A percentile compares a stretch with the other conserved stretches of the same genome.
Conservation (phyloP, 2,888 invertebrate species). For the Oscheius myriophilus region DNA sequence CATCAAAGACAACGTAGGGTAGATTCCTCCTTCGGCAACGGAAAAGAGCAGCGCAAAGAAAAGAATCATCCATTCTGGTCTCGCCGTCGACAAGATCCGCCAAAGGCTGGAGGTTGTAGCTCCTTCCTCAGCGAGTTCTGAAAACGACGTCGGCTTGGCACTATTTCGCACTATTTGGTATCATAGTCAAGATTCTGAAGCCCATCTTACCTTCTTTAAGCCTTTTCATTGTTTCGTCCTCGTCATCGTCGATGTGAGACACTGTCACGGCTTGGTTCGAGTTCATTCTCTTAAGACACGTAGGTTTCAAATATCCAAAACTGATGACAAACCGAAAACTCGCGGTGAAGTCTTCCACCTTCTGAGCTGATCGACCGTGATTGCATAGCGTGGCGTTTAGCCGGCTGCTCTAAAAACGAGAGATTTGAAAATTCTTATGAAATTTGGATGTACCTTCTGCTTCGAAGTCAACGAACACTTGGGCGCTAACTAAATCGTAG, state of each 20-base stretch:
- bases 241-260: constrained; percentile 7
- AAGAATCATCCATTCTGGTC: constrained; percentile 72
- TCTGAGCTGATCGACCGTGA: constrained; percentile 19
- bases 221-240: constrained; percentile 22
- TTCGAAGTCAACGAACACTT: constrained; percentile 49
- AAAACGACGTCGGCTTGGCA: neutral
- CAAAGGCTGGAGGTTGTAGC: constrained; percentile 52
- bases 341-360: neutral
- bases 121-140: constrained; percentile 57
- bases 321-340: neutral
- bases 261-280: constrained; percentile 8
- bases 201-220: constrained; percentile 11
- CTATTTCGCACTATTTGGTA: too few species aligned
- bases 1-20: constrained; percentile 74
- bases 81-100: constrained; percentile 71
- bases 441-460: constrained; percentile 12
- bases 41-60: constrained; percentile 71
- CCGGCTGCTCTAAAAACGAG: neutral
- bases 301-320: neutral
- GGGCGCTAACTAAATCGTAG: constrained; percentile 74
- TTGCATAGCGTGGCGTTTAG: neutral
- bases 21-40: constrained; percentile 64
- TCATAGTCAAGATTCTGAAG: too few species aligned
- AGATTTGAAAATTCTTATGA: too few species aligned
- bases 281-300: constrained; percentile 8